Evolutionary conservation across 2,797 vertebrate genomes (phyloP).

Genomic region (Hozukius guyotensis): DNA sequence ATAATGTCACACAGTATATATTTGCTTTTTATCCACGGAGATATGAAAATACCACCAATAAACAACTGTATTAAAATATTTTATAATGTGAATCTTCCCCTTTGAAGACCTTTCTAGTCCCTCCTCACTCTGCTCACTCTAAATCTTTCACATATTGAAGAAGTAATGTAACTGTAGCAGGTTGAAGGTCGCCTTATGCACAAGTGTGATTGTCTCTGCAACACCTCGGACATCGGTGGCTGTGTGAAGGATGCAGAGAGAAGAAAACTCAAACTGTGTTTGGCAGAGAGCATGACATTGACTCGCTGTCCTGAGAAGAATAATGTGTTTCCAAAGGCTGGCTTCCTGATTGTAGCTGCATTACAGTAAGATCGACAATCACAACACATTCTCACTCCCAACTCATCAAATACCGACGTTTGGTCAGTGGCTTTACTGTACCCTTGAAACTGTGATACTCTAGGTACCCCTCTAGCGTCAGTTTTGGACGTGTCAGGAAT

Average conservation of each 20-base stretch:
- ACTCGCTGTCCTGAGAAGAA: neutral
- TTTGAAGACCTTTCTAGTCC: neutral
- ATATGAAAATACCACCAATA: slow-evolving; percentile 27
- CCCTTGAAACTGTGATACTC: no score
- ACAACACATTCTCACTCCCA: neutral
- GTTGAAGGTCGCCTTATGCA: slow-evolving; percentile 1
- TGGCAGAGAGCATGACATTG: neutral
- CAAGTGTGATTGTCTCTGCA: neutral
- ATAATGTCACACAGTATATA: slow-evolving; percentile 23
- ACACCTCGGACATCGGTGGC: neutral
- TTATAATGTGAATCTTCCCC: slow-evolving; percentile 1
- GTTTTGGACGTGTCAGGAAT: neutral
- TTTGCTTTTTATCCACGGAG: slow-evolving; percentile 1
- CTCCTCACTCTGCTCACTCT: no score
- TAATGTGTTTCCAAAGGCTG: neutral
- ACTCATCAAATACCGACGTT: no score
- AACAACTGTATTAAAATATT: slow-evolving; percentile 8
- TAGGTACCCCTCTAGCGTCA: neutral
- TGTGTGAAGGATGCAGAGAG: neutral
- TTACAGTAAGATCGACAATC: neutral
- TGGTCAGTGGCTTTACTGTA: no score
- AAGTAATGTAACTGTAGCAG: neutral
- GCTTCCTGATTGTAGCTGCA: neutral
- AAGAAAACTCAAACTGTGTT: neutral
- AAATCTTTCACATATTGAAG: slow-evolving; percentile 3